A percentile compares a stretch with the other conserved stretches of the same genome.
These are phyloP conservation scores for Chaetodon trifascialis DNA, from an alignment of 2,113 vertebrate species.

Conservation along the genomic window DNA sequence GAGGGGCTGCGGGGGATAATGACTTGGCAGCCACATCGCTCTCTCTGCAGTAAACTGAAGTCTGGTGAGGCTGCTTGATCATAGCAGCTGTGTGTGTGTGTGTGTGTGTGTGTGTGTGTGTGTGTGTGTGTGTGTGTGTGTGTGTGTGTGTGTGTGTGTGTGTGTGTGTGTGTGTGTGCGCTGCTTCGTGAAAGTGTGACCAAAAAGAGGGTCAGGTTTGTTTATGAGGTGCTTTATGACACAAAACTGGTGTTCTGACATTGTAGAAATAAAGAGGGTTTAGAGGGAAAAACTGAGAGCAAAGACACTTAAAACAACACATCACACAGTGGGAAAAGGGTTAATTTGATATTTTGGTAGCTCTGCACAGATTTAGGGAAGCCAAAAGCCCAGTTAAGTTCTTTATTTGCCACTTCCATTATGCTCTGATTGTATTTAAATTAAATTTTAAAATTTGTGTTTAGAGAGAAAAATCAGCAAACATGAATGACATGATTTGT, in stretches of 20 bases:
- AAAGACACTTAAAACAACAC: not conserved
- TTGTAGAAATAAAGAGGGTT: not conserved
- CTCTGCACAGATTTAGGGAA: too few relatives aligned
- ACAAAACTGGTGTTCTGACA: constrained; percentile 24
- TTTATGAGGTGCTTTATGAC: constrained; percentile 31
- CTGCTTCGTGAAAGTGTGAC: constrained; percentile 35
- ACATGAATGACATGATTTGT: too few relatives aligned
- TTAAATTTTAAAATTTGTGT: too few relatives aligned
- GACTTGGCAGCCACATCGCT: constrained; percentile 38
- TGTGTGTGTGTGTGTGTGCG: constrained; percentile 58
- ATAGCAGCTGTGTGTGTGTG: constrained; percentile 63
- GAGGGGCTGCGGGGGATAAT: constrained; percentile 58
- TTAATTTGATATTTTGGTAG: not conserved
- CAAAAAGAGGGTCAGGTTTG: constrained; percentile 56
- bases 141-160: constrained; percentile 54
- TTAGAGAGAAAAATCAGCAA: too few relatives aligned
- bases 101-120: constrained; percentile 60
- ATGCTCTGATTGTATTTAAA: too few relatives aligned
- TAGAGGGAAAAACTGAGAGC: not conserved
- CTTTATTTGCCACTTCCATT: too few relatives aligned
- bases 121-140: constrained; percentile 60
- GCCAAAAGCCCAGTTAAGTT: too few relatives aligned
- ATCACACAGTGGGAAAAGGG: not conserved
- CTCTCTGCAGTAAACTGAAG: constrained; percentile 44
- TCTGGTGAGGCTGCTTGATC: constrained; percentile 58